phyloP scores from a whole-genome alignment of 2,113 vertebrate genomes.

The Paradisaea rubra region DNA sequence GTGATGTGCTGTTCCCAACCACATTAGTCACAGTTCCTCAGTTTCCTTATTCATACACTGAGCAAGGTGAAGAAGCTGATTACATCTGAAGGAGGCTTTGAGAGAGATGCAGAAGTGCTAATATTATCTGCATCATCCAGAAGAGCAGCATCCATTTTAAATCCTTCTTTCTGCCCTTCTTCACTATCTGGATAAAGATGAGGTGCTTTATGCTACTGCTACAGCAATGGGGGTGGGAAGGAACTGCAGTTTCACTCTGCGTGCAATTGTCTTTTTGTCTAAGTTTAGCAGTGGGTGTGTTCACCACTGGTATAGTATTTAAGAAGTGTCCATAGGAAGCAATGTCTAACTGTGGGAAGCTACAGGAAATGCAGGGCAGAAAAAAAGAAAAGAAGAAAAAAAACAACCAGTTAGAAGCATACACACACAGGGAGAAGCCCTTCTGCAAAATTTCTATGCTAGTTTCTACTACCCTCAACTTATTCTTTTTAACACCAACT shows the following conservation, averaged over 20 bases:
- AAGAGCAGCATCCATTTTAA: neutral
- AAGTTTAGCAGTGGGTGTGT: neutral
- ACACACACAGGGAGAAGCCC: neutral
- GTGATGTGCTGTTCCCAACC: neutral
- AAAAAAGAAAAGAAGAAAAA: neutral
- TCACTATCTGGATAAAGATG: neutral
- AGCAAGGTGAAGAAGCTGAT: neutral
- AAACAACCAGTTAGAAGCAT: neutral
- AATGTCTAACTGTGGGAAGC: neutral
- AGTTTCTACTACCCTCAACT: neutral
- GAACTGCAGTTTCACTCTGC: neutral
- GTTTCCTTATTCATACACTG: neutral
- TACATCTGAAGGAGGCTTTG: neutral
- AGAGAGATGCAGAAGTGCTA: neutral
- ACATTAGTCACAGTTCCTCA: neutral
- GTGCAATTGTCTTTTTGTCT: neutral
- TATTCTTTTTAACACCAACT: neutral
- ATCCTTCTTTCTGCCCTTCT: neutral
- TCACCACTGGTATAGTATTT: neutral
- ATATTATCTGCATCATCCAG: neutral
- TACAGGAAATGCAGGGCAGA: neutral
- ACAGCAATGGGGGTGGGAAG: neutral
- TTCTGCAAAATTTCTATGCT: neutral
- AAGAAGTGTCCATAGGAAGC: neutral
- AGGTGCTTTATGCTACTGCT: neutral